phyloP scores from a whole-genome alignment of 64 coral and sea anemone genomes.

The Pachyseris speciosa region DNA sequence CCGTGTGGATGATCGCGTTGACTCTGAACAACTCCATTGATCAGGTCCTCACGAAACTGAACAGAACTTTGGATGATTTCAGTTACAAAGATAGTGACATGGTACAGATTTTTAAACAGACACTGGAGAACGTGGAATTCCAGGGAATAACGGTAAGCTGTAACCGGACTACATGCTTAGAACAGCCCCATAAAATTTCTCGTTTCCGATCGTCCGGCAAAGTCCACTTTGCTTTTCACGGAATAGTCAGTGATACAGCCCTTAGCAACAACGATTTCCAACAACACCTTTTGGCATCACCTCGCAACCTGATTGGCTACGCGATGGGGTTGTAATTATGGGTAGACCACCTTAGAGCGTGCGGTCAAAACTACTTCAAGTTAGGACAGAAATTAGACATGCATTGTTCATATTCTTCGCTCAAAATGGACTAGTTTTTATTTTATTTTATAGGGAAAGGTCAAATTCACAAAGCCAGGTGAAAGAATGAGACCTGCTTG shows the following conservation, averaged over 20 bases:
- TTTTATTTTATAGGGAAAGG: slow-evolving; percentile 5
- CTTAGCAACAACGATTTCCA: too few species aligned
- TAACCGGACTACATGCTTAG: too few species aligned
- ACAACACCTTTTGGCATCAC: too few species aligned
- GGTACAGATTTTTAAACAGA: neutral
- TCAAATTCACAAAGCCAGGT: slow-evolving; percentile 32
- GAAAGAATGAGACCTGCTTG: slow-evolving; percentile 39
- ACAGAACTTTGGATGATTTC: slow-evolving; percentile 46
- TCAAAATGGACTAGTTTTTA: neutral
- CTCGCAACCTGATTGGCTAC: too few species aligned
- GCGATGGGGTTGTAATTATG: too few species aligned
- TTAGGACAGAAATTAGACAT: too few species aligned
- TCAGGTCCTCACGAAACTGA: neutral
- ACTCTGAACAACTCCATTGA: slow-evolving; percentile 43
- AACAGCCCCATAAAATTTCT: too few species aligned
- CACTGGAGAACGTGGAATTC: slow-evolving; percentile 16
- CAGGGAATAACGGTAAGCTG: slow-evolving; percentile 65
- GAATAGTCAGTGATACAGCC: too few species aligned
- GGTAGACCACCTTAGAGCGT: too few species aligned
- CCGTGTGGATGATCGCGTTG: slow-evolving; percentile 55
- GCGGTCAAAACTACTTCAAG: too few species aligned
- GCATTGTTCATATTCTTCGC: neutral
- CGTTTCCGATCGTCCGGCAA: too few species aligned
- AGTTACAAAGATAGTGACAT: slow-evolving; percentile 45
- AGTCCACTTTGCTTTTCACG: too few species aligned